Base-by-base conservation (phyloP, 1,140 invertebrate species). In the Melipona quadrifasciata region DNA sequence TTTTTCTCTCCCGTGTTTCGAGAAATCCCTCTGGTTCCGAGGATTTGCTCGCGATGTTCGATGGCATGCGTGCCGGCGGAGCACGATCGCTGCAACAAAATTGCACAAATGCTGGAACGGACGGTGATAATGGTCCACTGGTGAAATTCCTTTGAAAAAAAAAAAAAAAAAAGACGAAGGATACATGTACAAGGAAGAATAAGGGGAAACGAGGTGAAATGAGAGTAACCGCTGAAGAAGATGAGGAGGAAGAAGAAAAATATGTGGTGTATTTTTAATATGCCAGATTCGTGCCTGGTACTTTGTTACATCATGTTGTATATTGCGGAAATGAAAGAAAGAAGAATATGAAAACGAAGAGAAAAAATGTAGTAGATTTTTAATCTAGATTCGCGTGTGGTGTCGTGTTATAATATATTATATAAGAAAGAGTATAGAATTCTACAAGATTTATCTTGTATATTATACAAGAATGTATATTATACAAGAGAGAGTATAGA, bases 61-160 rank as follows among this genome's bases (percentile, higher is more conserved):
- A 64, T 57, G 85, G 57, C 55, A 81, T 73, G 65, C 70, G 73
- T 88, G 82, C 61, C 61, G 53, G 34, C 16, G 1, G 55, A 71
- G 74, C 81, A 82, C 31, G 85, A 74, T 65, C 77, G 19, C n/a
- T 14, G 75, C 86, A 81, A 85, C 86, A 81, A 88, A 88, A 87
- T 88, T 88, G 82, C 61, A 85, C 75, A 80, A 68, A 82, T 57
- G 73, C 73, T 68, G 73, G 72, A 86, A 74, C 85, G 80, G 75
- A 31, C 61, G 34, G 34, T 57, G 81, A 57, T 82, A 82, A 82
- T 77, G 61, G 81, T 39, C 57, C 55, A 61, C 55, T 47, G 39
- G 39, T n/a, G 76, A 31, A 68, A 83, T 51, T 55, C 34, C 65
- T 5, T 70, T 78, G 73, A 47, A 75, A 51, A 27, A 19, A 34